Evolutionary conservation across 2,888 invertebrate species (phyloP).

Genomic region (Dryadula phaetusa): DNA sequence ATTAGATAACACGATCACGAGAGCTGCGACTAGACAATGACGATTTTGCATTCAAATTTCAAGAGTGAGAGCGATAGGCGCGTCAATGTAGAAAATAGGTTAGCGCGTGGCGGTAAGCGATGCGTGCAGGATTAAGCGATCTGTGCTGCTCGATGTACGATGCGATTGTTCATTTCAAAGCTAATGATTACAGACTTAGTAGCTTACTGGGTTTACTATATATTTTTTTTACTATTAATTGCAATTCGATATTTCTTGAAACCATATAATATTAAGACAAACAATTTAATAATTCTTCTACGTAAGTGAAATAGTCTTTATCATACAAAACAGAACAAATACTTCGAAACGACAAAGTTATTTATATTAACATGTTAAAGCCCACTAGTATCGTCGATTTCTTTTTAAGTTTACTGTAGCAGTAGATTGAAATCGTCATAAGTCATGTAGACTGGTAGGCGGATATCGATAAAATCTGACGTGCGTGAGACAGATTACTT

Average conservation of each 20-base stretch:
- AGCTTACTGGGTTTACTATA: neutral
- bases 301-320: neutral
- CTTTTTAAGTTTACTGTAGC: constrained; percentile 12
- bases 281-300: neutral
- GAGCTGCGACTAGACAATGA: constrained; percentile 72
- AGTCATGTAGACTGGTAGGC: constrained; percentile 53
- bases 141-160: constrained; percentile 17
- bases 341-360: neutral
- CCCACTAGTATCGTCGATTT: neutral
- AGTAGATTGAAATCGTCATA: constrained; percentile 60
- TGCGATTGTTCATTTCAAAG: constrained; percentile 11
- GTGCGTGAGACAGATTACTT: constrained; percentile 72
- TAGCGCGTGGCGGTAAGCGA: constrained; percentile 40
- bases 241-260: too few relatives aligned
- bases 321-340: neutral
- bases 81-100: constrained; percentile 44
- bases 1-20: constrained; percentile 77
- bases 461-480: constrained; percentile 66
- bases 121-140: constrained; percentile 25
- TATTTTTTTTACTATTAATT: neutral
- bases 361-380: constrained; percentile 1
- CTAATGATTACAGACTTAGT: neutral
- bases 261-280: too few relatives aligned
- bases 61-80: constrained; percentile 67
- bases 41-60: constrained; percentile 64